These are phyloP conservation scores for Bellardia pandia DNA, from an alignment of 2,888 invertebrate genomes.

Conservation along the genomic window DNA sequence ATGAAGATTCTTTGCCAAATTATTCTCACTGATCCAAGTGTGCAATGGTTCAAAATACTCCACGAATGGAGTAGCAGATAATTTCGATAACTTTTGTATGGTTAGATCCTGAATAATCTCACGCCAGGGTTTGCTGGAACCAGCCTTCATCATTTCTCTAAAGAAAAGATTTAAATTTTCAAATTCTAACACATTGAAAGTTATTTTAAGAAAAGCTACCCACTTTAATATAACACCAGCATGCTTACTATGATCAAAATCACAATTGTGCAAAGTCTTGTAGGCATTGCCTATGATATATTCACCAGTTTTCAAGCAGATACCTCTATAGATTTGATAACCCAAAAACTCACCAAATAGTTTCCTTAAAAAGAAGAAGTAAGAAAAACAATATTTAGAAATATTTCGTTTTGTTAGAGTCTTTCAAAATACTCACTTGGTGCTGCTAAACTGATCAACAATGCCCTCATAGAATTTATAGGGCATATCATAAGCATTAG, in stretches of 20 bases:
- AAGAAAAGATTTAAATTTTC: background rate
- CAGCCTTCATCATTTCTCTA: constrained; percentile 85
- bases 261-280: constrained; percentile 87
- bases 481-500: constrained; percentile 89
- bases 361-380: constrained; percentile 84
- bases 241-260: constrained; percentile 87
- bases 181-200: background rate
- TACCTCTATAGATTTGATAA: constrained; percentile 86
- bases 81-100: constrained; percentile 89
- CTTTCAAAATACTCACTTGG: constrained; percentile 75
- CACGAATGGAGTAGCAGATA: constrained; percentile 86
- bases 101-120: constrained; percentile 87
- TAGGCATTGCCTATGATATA: constrained; percentile 78
- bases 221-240: constrained; percentile 86
- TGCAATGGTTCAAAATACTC: constrained; percentile 87
- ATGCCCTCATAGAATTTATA: constrained; percentile 87
- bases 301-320: constrained; percentile 88
- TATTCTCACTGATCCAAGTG: constrained; percentile 86
- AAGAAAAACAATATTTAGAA: background rate
- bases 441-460: constrained; percentile 76
- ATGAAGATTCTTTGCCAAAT: constrained; percentile 82
- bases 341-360: constrained; percentile 91
- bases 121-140: constrained; percentile 86
- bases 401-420: background rate
- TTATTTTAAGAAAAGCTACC: background rate